phyloP scores from a whole-genome alignment of 2,113 vertebrate genomes.

The Eurystomus gularis region DNA sequence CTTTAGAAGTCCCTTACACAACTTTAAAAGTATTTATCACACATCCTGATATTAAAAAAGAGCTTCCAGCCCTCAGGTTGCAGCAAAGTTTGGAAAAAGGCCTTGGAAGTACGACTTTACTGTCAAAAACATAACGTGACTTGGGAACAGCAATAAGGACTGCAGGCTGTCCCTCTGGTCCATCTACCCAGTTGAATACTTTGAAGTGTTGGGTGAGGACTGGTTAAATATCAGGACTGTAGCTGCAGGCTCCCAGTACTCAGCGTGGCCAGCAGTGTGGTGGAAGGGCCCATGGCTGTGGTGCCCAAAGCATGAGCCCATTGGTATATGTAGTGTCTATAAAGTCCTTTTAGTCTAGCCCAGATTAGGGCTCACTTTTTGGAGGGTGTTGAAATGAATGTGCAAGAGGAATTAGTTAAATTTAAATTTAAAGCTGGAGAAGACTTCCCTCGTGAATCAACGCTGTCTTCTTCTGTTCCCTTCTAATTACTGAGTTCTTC shows the following conservation, averaged over 20 bases:
- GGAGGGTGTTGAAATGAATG: background rate
- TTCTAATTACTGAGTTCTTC: background rate
- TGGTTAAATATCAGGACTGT: background rate
- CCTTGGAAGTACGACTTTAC: background rate
- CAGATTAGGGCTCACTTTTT: background rate
- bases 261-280: fast-evolving
- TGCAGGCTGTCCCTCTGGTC: background rate
- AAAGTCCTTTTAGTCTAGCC: background rate
- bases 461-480: background rate
- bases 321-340: background rate
- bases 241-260: background rate
- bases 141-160: background rate
- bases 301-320: background rate
- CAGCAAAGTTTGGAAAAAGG: background rate
- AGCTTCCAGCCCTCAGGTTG: background rate
- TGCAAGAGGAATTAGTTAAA: background rate
- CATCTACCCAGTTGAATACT: background rate
- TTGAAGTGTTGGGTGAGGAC: background rate
- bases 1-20: too few species aligned
- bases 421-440: background rate
- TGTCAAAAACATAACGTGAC: background rate
- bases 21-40: background rate
- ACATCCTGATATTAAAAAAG: background rate
- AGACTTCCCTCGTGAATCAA: background rate
- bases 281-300: background rate